Percentiles rank a stretch among this genome's conserved stretches.
These are phyloP conservation scores for Nicator chloris DNA, from an alignment of 2,113 vertebrate species.

Conservation along the genomic window DNA sequence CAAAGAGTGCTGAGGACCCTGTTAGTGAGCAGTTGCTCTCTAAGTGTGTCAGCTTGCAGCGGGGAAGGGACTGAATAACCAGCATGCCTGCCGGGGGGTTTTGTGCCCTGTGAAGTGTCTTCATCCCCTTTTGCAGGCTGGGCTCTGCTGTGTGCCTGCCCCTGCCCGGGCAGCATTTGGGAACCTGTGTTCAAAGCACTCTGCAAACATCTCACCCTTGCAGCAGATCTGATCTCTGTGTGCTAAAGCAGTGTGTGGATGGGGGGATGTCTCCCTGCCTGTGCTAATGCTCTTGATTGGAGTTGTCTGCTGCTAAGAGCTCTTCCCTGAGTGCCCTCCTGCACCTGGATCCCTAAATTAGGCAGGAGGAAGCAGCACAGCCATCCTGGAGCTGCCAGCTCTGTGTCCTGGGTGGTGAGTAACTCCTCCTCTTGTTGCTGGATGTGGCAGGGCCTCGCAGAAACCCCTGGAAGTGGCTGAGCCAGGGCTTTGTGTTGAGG, in stretches of 20 bases:
- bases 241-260: neutral
- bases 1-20: neutral
- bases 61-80: neutral
- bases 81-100: accelerated
- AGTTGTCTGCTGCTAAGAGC: neutral
- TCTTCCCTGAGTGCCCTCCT: neutral
- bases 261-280: neutral
- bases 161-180: neutral
- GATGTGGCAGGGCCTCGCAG: accelerated
- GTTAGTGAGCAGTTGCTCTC: neutral
- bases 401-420: neutral
- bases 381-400: neutral
- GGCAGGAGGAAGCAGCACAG: neutral
- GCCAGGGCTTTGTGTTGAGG: neutral
- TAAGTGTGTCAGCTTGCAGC: neutral
- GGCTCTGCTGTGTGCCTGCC: neutral
- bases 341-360: neutral
- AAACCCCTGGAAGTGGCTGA: neutral
- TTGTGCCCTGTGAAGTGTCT: accelerated
- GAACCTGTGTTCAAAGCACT: neutral
- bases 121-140: neutral
- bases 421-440: neutral
- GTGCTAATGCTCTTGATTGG: neutral
- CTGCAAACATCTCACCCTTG: neutral
- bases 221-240: accelerated